phyloP scores from a whole-genome alignment of 2,888 invertebrate species.

The Pseudanteris insignis region DNA sequence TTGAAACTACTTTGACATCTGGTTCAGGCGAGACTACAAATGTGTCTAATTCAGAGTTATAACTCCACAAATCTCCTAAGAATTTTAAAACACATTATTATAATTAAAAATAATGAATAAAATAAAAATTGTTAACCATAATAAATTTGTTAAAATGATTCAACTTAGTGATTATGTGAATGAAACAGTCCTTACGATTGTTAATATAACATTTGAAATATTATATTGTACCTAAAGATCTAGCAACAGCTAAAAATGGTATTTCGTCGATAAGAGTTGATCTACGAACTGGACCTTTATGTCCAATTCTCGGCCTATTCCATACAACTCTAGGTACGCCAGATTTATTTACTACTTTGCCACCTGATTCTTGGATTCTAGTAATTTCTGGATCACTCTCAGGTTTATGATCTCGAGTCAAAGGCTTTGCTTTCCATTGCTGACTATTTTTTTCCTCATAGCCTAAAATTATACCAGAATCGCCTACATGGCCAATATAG shows the following conservation, averaged over 20 bases:
- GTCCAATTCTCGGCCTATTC: slow-evolving; percentile 89
- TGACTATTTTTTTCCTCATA: slow-evolving; percentile 77
- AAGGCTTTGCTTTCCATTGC: slow-evolving; percentile 81
- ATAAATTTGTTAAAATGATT: too few relatives aligned
- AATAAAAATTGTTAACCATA: too few relatives aligned
- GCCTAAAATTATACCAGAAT: slow-evolving; percentile 92
- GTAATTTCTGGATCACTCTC: slow-evolving; percentile 85
- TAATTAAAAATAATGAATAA: too few relatives aligned
- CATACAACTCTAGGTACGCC: slow-evolving; percentile 97
- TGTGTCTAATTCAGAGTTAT: slow-evolving; percentile 87
- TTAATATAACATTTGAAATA: too few relatives aligned
- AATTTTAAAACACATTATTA: too few relatives aligned
- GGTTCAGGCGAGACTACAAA: slow-evolving; percentile 99
- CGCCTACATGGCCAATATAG: slow-evolving; percentile 98
- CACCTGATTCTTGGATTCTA: slow-evolving; percentile 83
- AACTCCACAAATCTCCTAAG: slow-evolving; percentile 97
- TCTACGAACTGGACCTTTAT: slow-evolving; percentile 86
- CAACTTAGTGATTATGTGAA: too few relatives aligned
- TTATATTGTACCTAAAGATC: slow-evolving; percentile 77
- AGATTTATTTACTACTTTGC: slow-evolving; percentile 80
- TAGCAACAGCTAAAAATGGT: slow-evolving; percentile 94
- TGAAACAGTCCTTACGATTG: too few relatives aligned
- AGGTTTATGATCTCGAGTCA: slow-evolving; percentile 96
- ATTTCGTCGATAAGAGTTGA: slow-evolving; percentile 93
- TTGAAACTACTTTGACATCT: slow-evolving; percentile 86